These are phyloP conservation scores for Gadopsis marmoratus DNA, from an alignment of 2,797 vertebrate genomes.

Conservation along the genomic window DNA sequence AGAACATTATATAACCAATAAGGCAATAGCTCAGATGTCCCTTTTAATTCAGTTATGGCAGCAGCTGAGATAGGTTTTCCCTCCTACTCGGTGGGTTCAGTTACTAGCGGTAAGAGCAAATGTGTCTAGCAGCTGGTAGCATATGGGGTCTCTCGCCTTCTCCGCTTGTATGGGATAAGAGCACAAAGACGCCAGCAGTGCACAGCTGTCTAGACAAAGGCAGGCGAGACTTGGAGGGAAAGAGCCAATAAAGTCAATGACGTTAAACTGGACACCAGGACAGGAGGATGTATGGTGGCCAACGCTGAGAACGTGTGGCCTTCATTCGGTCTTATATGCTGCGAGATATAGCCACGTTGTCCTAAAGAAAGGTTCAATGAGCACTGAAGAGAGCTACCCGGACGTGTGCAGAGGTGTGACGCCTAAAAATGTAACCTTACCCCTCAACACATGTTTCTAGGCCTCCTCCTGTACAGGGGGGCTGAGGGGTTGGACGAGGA, in stretches of 20 bases:
- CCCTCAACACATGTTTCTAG: slow-evolving; percentile 67
- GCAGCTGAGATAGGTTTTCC: slow-evolving; percentile 53
- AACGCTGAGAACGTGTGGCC: slow-evolving; percentile 3
- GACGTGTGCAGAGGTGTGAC: slow-evolving; percentile 22
- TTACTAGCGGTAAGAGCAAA: slow-evolving; percentile 72
- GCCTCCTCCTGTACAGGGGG: slow-evolving; percentile 54
- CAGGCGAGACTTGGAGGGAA: slow-evolving; percentile 63
- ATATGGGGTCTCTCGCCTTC: slow-evolving; percentile 66
- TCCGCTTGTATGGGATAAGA: slow-evolving; percentile 51
- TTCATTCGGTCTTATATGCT: neutral
- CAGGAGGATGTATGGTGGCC: slow-evolving; percentile 30
- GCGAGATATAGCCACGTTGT: neutral
- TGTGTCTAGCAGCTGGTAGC: slow-evolving; percentile 82
- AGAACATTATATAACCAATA: slow-evolving; percentile 53
- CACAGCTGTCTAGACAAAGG: slow-evolving; percentile 84
- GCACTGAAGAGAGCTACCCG: slow-evolving; percentile 24
- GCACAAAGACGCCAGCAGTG: slow-evolving; percentile 78
- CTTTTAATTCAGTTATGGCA: slow-evolving; percentile 67
- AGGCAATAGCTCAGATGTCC: slow-evolving; percentile 56
- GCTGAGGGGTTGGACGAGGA: slow-evolving; percentile 35
- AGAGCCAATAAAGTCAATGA: slow-evolving; percentile 52
- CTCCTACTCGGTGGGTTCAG: slow-evolving; percentile 55
- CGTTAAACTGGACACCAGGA: slow-evolving; percentile 57
- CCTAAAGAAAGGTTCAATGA: slow-evolving; percentile 47
- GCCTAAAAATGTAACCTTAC: slow-evolving; percentile 64